Conservation (phyloP, 1,140 invertebrate genomes). For the Nasonia giraulti region DNA sequence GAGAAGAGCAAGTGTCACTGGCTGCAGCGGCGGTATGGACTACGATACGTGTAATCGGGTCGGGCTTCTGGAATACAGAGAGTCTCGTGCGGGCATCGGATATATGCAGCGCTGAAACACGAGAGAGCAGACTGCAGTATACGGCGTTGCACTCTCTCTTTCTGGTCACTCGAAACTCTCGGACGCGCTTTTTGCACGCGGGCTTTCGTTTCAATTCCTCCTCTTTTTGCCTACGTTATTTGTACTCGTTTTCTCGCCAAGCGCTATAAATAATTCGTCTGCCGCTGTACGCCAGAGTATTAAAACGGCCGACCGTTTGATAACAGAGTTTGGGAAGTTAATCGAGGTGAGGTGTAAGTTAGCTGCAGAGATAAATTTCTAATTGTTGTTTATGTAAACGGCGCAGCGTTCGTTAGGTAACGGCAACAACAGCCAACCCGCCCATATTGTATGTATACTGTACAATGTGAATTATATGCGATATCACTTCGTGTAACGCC, state of each 20-base stretch:
- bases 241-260: not conserved
- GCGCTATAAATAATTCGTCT: no score
- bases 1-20: not conserved
- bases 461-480: no score
- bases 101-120: not conserved
- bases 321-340: not conserved
- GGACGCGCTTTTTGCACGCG: not conserved
- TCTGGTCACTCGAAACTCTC: not conserved
- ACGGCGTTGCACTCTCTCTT: not conserved
- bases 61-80: not conserved
- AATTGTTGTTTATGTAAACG: not conserved
- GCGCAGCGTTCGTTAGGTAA: not conserved
- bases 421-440: not conserved
- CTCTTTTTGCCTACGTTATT: not conserved
- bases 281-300: no score
- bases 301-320: not conserved
- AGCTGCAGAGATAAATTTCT: not conserved
- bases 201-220: not conserved
- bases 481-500: no score
- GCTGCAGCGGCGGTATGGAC: not conserved
- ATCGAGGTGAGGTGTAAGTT: not conserved
- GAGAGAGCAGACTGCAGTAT: conserved; percentile 6
- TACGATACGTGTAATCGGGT: not conserved
- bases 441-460: not conserved
- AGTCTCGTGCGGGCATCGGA: not conserved